Base-by-base conservation (phyloP, 2,113 vertebrate genomes). In the Siphamia tubifer region DNA sequence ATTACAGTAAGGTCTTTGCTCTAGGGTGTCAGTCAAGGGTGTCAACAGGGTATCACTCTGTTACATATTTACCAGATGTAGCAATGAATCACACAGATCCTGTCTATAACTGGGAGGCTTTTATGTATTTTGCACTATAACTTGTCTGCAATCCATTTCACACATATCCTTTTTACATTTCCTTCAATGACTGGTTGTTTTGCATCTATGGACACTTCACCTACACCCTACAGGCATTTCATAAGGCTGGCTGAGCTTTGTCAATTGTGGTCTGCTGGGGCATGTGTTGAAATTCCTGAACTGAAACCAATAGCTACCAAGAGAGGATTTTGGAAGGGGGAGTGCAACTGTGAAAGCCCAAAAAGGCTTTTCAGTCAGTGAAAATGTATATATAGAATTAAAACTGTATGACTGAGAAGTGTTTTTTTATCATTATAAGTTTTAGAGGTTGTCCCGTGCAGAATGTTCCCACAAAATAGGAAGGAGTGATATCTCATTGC, bases 251-350 rank as follows among this genome's bases (percentile, higher is more conserved):
- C 81, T 61, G 71, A 81, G 79, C 66, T 81, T 81, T 83, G 83
- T 82, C 87, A 72, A 31, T 57, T 85, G 77, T 71, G 90, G 81
- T 79, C 74, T 91, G 86, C 82, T 79, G 63, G 64, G 83, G 77
- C 91, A 86, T 79, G 89, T 77, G 85, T 79, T 60, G 81, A 81
- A 89, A 90, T 92, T 91, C 91, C 86, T 90, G 55, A 78, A 70
- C 68, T 79, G 78, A 83, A 80, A 84, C 82, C 78, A 87, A 68
- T 68, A 76, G 68, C 75, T 75, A 63, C 60, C 48, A 55, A 68
- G 44, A 65, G 20, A 62, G 31, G 60, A 40, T 79, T 78, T 68
- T 45, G 17, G 7, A 15, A 17, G 38, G 60, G 32, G 38, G 24
- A 8, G 36, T 17, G 51, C 1, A 16, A 45, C 23, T 76, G 54